Evolutionary conservation across 1,140 invertebrate genomes (phyloP), one percentile per base, ranked within the genome.

Genomic region (Amyelois transitella): DNA sequence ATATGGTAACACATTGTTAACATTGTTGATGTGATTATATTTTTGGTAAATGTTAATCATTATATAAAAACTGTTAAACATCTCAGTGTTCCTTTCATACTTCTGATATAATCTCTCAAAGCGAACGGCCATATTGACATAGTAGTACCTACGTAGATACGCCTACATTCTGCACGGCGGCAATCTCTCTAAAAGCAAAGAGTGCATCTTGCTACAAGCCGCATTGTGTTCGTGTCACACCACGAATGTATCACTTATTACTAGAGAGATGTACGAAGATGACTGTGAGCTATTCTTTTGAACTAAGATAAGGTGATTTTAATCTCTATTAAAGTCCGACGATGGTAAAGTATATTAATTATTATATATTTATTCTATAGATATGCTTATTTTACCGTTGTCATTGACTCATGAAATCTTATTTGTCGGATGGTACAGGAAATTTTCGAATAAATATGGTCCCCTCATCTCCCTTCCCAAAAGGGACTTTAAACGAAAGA

Each of bases 171-270:
- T 38, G 32, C 32, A 14, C n/a, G 32, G 32, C n/a, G 32, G 32
- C 66, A 66, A 66, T 72, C 56, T 64, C 62, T 64, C 56, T 77
- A 64, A 77, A 70, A 77, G 66, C 73, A 64, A 58, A 56, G 62
- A 66, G 66, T 72, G 53, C 64, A 61, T 53, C 62, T 54, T 51
- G 57, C 56, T 52, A 60, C 55, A 62, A 57, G 50, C 20, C 18
- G 45, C 19, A 48, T 48, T 66, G 62, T 67, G 49, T 64, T 48
- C 45, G 45, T 20, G 60, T 62, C 56, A 58, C 51, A 49, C 62
- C 57, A 56, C 68, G 60, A 71, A 66, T 56, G 60, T 70, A 67
- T 45, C 49, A 54, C 38, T 65, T 53, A 45, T 38, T 38, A 10
- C 12, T 38, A 38, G 12, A 38, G 32, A 14, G n/a, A 38, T 38